Conservation (phyloP, 1,140 invertebrate species). For the Lethocerus indicus region DNA sequence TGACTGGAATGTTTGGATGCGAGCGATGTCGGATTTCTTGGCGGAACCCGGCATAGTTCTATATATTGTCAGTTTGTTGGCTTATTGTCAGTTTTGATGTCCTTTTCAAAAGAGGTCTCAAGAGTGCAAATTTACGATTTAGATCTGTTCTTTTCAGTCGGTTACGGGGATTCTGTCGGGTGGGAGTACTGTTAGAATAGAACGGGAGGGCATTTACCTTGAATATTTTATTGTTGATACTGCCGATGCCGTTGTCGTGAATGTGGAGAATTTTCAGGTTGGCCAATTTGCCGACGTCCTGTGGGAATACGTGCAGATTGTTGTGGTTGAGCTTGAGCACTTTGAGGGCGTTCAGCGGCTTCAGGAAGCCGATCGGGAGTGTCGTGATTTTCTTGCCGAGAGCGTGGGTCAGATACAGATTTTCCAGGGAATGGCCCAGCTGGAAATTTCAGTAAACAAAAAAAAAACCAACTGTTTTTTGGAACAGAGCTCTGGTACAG, state of each 20-base stretch:
- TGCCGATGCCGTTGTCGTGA: slow-evolving; percentile 64
- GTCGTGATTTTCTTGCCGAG: slow-evolving; percentile 41
- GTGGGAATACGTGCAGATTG: slow-evolving; percentile 50
- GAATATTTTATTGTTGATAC: slow-evolving; percentile 61
- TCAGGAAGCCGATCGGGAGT: slow-evolving; percentile 50
- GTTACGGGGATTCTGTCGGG: too few species aligned
- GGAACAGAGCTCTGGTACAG: neutral
- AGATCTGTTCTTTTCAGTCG: too few species aligned
- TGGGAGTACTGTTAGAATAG: too few species aligned
- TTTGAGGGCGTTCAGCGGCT: slow-evolving; percentile 52
- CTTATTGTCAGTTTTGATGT: too few species aligned
- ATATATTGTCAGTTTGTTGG: too few species aligned
- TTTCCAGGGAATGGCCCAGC: slow-evolving; percentile 58
- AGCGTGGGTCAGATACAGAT: slow-evolving; percentile 55
- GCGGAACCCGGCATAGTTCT: too few species aligned
- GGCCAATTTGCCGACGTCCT: slow-evolving; percentile 55
- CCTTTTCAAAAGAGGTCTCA: too few species aligned
- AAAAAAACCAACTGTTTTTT: neutral
- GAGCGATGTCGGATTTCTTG: too few species aligned
- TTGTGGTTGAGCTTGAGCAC: slow-evolving; percentile 73
- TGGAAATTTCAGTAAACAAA: slow-evolving; percentile 20
- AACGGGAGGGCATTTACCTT: too few species aligned
- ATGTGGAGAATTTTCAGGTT: slow-evolving; percentile 51
- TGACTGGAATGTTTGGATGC: too few species aligned
- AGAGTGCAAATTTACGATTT: too few species aligned